phyloP scores from a whole-genome alignment of 1,140 invertebrate genomes.

The Centruroides sculpturatus region DNA sequence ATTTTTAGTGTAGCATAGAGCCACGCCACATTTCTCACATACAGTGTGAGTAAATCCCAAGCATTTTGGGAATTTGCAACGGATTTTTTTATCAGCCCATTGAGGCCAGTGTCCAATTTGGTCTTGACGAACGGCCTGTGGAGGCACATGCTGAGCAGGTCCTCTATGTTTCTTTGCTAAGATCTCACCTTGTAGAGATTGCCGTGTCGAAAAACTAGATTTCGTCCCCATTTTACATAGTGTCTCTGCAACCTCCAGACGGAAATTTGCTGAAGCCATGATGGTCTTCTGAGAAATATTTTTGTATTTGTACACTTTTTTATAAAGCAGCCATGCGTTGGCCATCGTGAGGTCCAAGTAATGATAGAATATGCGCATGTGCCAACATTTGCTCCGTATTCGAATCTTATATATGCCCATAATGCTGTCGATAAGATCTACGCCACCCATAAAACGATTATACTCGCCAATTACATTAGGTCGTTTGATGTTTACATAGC shows the following conservation, averaged over 20 bases:
- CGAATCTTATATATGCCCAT: constrained; percentile 27
- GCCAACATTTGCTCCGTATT: constrained; percentile 31
- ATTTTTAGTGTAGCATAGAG: too few relatives aligned
- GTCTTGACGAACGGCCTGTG: background rate
- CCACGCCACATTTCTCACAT: too few relatives aligned
- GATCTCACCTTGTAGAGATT: background rate
- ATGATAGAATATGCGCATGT: constrained; percentile 30
- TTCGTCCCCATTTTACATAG: background rate
- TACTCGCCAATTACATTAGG: constrained; percentile 32
- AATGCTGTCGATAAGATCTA: constrained; percentile 32
- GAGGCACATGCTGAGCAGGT: background rate
- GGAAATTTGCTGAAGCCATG: background rate
- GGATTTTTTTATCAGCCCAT: background rate
- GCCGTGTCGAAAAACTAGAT: background rate
- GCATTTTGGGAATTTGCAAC: background rate
- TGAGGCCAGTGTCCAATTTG: background rate
- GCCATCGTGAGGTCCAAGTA: constrained; percentile 27
- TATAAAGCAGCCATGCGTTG: constrained; percentile 23
- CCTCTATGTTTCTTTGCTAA: background rate
- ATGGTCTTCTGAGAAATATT: too few relatives aligned
- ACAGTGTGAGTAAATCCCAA: too few relatives aligned
- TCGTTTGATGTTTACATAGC: constrained; percentile 25
- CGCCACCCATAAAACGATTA: constrained; percentile 35
- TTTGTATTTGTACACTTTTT: too few relatives aligned
- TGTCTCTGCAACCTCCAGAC: background rate